Evolutionary conservation across 1,140 invertebrate species (phyloP).

Genomic region (Papilio dardanus): DNA sequence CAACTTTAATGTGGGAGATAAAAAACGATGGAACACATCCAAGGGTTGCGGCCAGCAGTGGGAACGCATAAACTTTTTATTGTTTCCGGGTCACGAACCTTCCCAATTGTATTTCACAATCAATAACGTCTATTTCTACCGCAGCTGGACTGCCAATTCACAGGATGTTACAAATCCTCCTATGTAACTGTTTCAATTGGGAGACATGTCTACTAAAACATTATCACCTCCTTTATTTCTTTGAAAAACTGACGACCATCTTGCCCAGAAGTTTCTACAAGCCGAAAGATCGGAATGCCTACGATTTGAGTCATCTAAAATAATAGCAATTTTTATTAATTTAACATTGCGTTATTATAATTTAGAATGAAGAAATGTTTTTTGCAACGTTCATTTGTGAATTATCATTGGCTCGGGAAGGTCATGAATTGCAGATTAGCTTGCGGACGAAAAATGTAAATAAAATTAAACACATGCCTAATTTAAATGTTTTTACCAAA

Average conservation of each 20-base stretch:
- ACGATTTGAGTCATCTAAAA: neutral
- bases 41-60: constrained; percentile 35
- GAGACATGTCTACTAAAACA: neutral
- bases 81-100: constrained; percentile 61
- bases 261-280: too few relatives aligned
- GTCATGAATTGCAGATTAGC: constrained; percentile 30
- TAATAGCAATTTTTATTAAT: constrained; percentile 21
- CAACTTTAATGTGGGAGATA: constrained; percentile 34
- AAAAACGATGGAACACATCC: constrained; percentile 36
- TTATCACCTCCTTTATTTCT: too few relatives aligned
- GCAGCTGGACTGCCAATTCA: constrained; percentile 40
- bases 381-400: constrained; percentile 20
- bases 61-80: constrained; percentile 66
- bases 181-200: constrained; percentile 13
- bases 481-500: constrained; percentile 7
- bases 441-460: constrained; percentile 7
- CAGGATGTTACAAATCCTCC: constrained; percentile 41
- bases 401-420: constrained; percentile 16
- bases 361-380: constrained; percentile 1
- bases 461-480: constrained; percentile 19
- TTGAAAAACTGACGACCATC: too few relatives aligned
- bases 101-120: constrained; percentile 63
- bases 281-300: neutral
- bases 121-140: constrained; percentile 56
- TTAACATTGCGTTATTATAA: neutral